phyloP scores from a whole-genome alignment of 2,113 vertebrate genomes.

The Prunella himalayana region DNA sequence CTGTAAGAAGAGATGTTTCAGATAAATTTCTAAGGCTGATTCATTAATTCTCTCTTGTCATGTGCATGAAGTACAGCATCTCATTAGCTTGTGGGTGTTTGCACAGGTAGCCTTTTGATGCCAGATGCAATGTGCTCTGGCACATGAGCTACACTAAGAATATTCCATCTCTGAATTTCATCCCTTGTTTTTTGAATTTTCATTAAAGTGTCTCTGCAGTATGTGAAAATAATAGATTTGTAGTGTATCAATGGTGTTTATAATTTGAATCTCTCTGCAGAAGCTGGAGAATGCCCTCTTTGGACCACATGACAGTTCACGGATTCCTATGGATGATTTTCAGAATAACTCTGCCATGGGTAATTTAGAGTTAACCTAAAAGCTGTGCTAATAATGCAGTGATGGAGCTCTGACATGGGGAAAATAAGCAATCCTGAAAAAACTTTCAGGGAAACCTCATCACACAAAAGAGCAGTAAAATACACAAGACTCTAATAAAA shows the following conservation, averaged over 20 bases:
- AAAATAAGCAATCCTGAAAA: not conserved
- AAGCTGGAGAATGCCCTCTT: slow-evolving; percentile 80
- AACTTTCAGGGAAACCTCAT: not conserved
- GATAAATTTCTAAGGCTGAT: not conserved
- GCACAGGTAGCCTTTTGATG: not conserved
- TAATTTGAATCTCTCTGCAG: slow-evolving; percentile 50
- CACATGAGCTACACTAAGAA: not conserved
- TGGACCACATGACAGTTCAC: slow-evolving; percentile 90
- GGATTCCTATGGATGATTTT: slow-evolving; percentile 46
- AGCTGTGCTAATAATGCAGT: not conserved
- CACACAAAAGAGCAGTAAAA: not conserved
- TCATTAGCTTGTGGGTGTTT: not conserved
- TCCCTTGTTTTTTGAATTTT: not conserved
- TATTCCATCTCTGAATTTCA: not conserved
- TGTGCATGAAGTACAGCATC: not conserved
- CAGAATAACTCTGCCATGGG: slow-evolving; percentile 56
- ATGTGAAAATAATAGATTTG: not conserved
- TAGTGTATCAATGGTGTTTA: not conserved
- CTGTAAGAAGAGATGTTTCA: not conserved
- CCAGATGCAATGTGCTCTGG: not conserved
- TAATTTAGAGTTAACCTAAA: slow-evolving; percentile 51
- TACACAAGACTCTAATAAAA: not conserved
- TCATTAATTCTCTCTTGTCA: fast-evolving
- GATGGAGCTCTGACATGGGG: not conserved
- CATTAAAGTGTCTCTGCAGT: not conserved